Base-by-base conservation (phyloP, 2,888 invertebrate species). In the Tetheella fluctuosa region DNA sequence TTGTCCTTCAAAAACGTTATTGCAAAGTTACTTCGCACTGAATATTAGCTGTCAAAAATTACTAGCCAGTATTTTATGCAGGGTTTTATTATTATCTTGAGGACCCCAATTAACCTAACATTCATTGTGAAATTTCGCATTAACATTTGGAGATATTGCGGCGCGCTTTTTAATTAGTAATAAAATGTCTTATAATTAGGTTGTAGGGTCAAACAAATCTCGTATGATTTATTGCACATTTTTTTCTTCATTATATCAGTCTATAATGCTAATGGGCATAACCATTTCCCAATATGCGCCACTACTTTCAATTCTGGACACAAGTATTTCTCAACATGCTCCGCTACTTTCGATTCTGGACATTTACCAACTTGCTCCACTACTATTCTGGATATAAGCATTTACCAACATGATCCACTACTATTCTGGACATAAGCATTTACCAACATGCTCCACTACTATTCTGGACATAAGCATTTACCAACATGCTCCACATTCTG, bases 121-220 rank as follows among this genome's bases (percentile, higher is more conserved):
- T n/a, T 42, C 7, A 17, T 48, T 48, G 17, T n/a, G 20, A 48
- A 48, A 48, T 48, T n/a, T 48, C 15, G 48, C 48, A 17, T 48
- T 48, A 48, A 48, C 48, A 48, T 48, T 48, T 48, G 20, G 48
- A 48, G 20, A 20, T 48, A 48, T 48, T 48, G 48, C 42, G 7
- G 3, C 7, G 42, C 48, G 20, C 17, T 12, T 1, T 1, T 48
- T 48, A 48, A 48, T 48, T 48, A 48, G 20, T 48, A 20, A 48
- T 48, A 8, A 20, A 48, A 48, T 48, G 48, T 20, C 20, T 20
- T 48, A 10, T 48, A 20, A 20, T 48, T 48, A 20, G 20, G 8
- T 48, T 1, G 20, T n/a, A 10, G 17, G 20, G 48, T 48, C 48
- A 48, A 48, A 48, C 8, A 34, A 17, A 42, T 42, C 6, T 15